A percentile compares a stretch with the other conserved stretches of the same genome.
These are phyloP conservation scores for Eclectus roratus DNA, from an alignment of 2,113 vertebrate species.

Conservation along the genomic window DNA sequence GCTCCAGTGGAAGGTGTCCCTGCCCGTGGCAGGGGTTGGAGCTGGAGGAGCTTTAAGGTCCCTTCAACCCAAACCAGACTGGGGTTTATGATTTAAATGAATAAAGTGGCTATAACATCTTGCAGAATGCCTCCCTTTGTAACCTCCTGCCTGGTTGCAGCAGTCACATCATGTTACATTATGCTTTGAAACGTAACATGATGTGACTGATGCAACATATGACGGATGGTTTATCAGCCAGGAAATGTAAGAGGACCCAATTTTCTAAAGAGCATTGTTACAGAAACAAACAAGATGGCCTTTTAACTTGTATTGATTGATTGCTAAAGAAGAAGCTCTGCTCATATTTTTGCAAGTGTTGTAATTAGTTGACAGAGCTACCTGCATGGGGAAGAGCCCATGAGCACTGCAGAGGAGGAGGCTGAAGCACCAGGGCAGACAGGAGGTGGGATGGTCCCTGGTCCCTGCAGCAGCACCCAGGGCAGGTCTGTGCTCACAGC, in stretches of 20 bases:
- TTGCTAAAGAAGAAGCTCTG: slow-evolving; percentile 54
- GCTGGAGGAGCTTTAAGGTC: accelerated
- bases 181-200: slow-evolving; percentile 40
- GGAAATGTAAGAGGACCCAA: slow-evolving; percentile 54
- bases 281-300: slow-evolving; percentile 63
- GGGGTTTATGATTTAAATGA: background rate
- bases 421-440: background rate
- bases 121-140: background rate
- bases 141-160: slow-evolving; percentile 26
- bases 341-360: slow-evolving; percentile 22
- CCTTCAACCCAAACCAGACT: background rate
- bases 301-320: slow-evolving; percentile 71
- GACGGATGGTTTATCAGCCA: slow-evolving; percentile 59
- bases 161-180: slow-evolving; percentile 4
- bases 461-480: accelerated
- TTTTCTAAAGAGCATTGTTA: slow-evolving; percentile 67
- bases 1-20: accelerated
- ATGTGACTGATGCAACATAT: slow-evolving; percentile 41
- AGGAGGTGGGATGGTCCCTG: background rate
- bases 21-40: accelerated
- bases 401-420: background rate
- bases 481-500: accelerated
- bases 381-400: background rate
- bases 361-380: slow-evolving; percentile 27
- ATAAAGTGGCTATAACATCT: background rate